Conservation (phyloP, 2,113 vertebrate genomes). For the Nanger granti region DNA sequence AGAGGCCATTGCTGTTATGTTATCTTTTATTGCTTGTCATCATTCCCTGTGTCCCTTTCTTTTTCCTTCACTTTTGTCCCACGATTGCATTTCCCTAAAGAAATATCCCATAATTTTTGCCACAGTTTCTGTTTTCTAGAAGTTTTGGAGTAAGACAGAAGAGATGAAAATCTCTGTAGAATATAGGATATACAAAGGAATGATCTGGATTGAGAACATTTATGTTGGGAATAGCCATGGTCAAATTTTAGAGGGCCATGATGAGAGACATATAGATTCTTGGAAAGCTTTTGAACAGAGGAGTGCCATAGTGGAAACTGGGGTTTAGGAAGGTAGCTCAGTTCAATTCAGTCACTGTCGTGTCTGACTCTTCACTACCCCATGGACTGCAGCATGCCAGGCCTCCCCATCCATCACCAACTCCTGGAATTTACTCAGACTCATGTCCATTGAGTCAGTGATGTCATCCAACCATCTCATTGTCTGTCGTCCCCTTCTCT, state of each 20-base stretch:
- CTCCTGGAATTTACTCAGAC: neutral
- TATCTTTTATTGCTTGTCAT: neutral
- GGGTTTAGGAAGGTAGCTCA: neutral
- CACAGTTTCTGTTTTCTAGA: constrained; percentile 18
- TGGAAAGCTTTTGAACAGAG: neutral
- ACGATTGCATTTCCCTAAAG: neutral
- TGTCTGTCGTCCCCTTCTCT: neutral
- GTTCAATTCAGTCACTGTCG: neutral
- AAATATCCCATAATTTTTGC: neutral
- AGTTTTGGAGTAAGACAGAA: neutral
- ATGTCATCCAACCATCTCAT: neutral
- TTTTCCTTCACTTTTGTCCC: neutral
- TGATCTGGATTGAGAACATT: neutral
- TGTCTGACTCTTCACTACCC: neutral
- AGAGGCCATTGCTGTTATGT: neutral
- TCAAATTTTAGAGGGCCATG: neutral
- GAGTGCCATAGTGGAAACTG: neutral
- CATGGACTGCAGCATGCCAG: neutral
- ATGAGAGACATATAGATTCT: neutral
- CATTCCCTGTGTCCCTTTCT: neutral
- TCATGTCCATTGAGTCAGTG: neutral
- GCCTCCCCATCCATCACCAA: neutral
- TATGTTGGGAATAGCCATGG: neutral
- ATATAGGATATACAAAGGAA: neutral
- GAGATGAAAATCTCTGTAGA: neutral